Base-by-base conservation (phyloP, 2,113 vertebrate species). In the Poecilia latipinna region DNA sequence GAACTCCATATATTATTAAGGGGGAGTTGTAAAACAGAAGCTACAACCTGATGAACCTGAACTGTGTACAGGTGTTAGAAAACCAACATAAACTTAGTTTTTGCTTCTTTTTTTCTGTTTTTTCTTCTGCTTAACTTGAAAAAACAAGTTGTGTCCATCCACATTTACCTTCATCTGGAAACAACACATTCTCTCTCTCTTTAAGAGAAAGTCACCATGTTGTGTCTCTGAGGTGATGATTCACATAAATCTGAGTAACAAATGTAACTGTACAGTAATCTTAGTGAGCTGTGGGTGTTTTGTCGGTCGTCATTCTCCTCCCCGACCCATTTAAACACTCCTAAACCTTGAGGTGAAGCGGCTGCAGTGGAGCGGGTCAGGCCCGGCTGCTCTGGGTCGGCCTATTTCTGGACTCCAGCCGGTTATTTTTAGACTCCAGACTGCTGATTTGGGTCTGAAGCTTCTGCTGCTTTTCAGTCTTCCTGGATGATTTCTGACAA, bases 341-440 rank as follows among this genome's bases (percentile, higher is more conserved):
- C 48, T 54, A 7, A 22, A 8, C 17, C 7, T 8, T 8, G 2
- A 8, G 19, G 48, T 54, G 17, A 54, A 19, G 17, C 48, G 61
- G 48, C 72, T 74, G 60, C 79, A 42, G 62, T 65, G 64, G 61
- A 65, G 73, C 11, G 8, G 42, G 63, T 31, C 11, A 3, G 33
- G 42, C 33, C 64, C 8, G 31, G 54, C 61, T 28, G 6, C 65
- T 12, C 42, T 29, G 12, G 77, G 73, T 68, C 67, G 29, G 67
- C 32, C 77, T 86, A 72, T 83, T 89, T 79, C 76, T 77, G 74
- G 75, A 71, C 39, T 42, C 39, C 13, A 42, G 60, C 67, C 67
- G 68, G 29, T 70, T 91, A 85, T 90, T 86, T 88, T 86, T 89
- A 89, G 81, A 64, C 32, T 31, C 37, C 33, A 78, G 78, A 73